These are phyloP conservation scores for Patiria pectinifera DNA, from an alignment of 53 echinoderm and acorn worm genomes.

Conservation along the genomic window DNA sequence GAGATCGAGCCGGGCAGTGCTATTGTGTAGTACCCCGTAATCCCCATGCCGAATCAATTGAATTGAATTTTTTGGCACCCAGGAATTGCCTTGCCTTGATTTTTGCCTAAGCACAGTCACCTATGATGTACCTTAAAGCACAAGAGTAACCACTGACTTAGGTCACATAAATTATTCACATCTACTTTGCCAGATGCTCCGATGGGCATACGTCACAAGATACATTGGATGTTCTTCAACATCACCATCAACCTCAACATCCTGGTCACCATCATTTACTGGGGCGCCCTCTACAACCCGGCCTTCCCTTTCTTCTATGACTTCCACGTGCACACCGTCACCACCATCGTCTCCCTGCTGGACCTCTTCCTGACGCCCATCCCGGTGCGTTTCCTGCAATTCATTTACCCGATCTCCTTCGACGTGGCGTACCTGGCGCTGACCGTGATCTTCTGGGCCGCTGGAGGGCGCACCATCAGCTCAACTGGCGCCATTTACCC, in stretches of 20 bases:
- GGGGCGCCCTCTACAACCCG: constrained; percentile 45
- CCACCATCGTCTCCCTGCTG: constrained; percentile 57
- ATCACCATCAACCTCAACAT: constrained; percentile 66
- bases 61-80: no score
- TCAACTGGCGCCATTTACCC: constrained; percentile 62
- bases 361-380: constrained; percentile 74
- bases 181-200: neutral
- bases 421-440: constrained; percentile 63
- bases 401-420: constrained; percentile 67
- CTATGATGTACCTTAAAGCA: no score
- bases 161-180: no score
- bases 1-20: no score
- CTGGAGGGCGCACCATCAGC: constrained; percentile 55
- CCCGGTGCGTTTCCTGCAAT: constrained; percentile 72
- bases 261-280: constrained; percentile 77
- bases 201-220: constrained; percentile 54
- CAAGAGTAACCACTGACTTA: no score
- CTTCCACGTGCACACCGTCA: constrained; percentile 68
- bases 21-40: no score
- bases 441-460: constrained; percentile 77
- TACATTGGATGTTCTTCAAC: constrained; percentile 74
- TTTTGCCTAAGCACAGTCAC: no score
- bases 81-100: no score
- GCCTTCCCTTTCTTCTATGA: constrained; percentile 61
- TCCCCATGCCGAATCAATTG: no score